Evolutionary conservation across 2,797 vertebrate genomes (phyloP).

Genomic region (Acrossocheilus fasciatus): DNA sequence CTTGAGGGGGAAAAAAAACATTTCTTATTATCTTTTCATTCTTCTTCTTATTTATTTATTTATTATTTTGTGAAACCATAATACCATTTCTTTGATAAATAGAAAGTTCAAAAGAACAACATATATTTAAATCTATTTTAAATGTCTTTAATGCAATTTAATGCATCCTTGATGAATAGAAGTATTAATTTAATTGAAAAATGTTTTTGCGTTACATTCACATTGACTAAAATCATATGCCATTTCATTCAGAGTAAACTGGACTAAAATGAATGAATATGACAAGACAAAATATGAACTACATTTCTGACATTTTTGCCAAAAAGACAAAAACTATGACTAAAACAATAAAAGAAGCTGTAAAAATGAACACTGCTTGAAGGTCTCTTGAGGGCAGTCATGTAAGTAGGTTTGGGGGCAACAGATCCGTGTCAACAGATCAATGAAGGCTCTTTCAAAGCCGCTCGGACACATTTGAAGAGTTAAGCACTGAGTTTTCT

Average conservation of each 20-base stretch:
- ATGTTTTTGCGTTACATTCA: not conserved
- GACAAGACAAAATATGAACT: not conserved
- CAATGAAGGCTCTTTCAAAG: slow-evolving; percentile 30
- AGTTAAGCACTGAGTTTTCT: slow-evolving; percentile 19
- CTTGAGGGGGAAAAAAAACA: not conserved
- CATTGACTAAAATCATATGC: not conserved
- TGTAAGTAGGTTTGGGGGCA: slow-evolving; percentile 10
- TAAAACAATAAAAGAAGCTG: not conserved
- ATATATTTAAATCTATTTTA: not conserved
- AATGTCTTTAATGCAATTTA: not conserved
- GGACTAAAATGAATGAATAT: not conserved
- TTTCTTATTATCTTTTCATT: not conserved
- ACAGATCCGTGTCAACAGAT: slow-evolving; percentile 22
- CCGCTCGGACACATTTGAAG: slow-evolving; percentile 10
- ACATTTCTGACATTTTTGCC: not conserved
- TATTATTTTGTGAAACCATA: too few species aligned
- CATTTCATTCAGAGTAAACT: not conserved
- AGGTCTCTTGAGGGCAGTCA: not conserved
- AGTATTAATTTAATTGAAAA: not conserved
- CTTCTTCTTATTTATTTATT: too few species aligned
- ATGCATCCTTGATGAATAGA: not conserved
- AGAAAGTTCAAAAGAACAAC: not conserved
- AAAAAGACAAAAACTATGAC: not conserved
- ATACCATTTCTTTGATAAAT: not conserved
- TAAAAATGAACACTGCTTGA: not conserved